phyloP scores from a whole-genome alignment of 2,888 invertebrate species.

The Kuschelorhynchus macadamiae region DNA sequence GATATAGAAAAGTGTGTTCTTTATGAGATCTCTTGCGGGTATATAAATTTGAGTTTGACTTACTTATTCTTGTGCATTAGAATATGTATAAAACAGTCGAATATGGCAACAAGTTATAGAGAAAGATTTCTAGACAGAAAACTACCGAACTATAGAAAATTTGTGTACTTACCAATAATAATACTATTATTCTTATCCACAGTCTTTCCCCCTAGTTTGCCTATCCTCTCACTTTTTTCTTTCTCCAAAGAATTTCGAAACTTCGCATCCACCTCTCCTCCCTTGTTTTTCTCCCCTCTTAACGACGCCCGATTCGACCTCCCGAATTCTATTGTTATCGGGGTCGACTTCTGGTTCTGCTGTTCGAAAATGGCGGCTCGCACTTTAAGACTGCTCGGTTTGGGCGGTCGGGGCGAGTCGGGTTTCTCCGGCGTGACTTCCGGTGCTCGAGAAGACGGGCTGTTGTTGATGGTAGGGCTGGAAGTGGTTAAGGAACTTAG shows the following conservation, averaged over 20 bases:
- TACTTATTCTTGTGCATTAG: no score
- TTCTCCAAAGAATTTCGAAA: conserved; percentile 49
- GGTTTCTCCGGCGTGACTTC: background rate
- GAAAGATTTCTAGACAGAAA: no score
- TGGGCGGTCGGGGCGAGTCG: background rate
- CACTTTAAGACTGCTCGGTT: conserved; percentile 58
- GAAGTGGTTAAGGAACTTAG: conserved; percentile 30
- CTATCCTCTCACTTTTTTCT: conserved; percentile 20
- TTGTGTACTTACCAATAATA: no score
- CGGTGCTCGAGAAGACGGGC: background rate
- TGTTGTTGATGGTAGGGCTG: background rate
- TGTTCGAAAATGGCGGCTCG: conserved; percentile 63
- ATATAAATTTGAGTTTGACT: no score
- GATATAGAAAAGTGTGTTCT: no score
- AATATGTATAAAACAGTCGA: no score
- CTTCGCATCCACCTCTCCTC: conserved; percentile 46
- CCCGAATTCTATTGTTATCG: conserved; percentile 41
- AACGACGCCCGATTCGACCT: conserved; percentile 46
- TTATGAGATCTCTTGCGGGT: no score
- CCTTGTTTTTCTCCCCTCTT: conserved; percentile 43
- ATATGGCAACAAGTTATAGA: no score
- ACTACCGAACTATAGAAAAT: no score
- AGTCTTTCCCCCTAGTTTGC: conserved; percentile 20
- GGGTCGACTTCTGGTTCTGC: conserved; percentile 52
- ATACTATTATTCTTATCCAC: conserved; percentile 26